A percentile compares a stretch with the other conserved stretches of the same genome.
Conservation (phyloP, 1,140 invertebrate species). For the Drosophila nasuta region DNA sequence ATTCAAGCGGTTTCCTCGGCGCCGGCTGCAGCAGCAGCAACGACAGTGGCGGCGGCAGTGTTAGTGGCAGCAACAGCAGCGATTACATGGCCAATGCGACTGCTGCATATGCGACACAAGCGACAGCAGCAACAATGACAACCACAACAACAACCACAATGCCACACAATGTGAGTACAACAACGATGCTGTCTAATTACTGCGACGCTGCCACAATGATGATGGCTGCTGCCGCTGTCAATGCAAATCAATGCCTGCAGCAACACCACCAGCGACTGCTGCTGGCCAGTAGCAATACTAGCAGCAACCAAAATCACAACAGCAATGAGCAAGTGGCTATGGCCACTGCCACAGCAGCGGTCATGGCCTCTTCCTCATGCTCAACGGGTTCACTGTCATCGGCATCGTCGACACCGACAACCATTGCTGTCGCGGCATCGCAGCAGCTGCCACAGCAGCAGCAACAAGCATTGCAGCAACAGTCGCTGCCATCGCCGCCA, state of each 20-base stretch:
- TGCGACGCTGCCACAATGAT: constrained; percentile 84
- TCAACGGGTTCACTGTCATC: constrained; percentile 73
- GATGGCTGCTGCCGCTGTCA: constrained; percentile 83
- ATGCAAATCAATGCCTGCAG: constrained; percentile 84
- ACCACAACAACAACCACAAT: constrained; percentile 51
- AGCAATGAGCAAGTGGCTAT: constrained; percentile 47
- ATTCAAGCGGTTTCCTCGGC: constrained; percentile 60
- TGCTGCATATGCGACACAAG: constrained; percentile 67
- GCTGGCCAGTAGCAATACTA: constrained; percentile 50
- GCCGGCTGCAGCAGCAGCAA: constrained; percentile 49
- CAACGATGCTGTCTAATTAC: constrained; percentile 83
- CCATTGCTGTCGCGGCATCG: constrained; percentile 43
- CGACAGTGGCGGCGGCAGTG: constrained; percentile 40
- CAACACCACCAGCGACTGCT: constrained; percentile 79
- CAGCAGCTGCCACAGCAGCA: constrained; percentile 47
- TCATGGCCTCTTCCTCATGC: constrained; percentile 51
- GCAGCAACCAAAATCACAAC: not conserved
- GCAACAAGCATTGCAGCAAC: constrained; percentile 53
- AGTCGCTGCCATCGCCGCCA: constrained; percentile 77
- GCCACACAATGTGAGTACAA: constrained; percentile 65
- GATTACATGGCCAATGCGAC: constrained; percentile 65
- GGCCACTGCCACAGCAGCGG: constrained; percentile 35
- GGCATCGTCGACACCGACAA: constrained; percentile 72
- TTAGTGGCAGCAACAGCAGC: constrained; percentile 38
- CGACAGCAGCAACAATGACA: constrained; percentile 42